Base-by-base conservation (phyloP, 2,113 vertebrate genomes). In the Pterophyllum scalare region DNA sequence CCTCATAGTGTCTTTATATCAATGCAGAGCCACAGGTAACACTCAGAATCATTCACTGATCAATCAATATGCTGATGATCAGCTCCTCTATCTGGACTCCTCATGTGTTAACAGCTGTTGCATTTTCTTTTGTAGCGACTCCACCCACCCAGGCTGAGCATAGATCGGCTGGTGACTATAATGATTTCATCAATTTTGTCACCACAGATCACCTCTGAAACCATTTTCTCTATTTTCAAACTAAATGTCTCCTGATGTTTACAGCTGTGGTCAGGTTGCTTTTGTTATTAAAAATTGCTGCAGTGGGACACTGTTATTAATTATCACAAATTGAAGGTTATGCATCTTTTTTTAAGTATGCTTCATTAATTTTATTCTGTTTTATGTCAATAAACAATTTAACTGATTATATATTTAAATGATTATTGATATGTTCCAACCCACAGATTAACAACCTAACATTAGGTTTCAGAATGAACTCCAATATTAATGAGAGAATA, bases 1-100 rank as follows among this genome's bases (percentile, higher is more conserved):
- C 61, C 12, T 64, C 20, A 40, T 64, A 0, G 1, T 40, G 35
- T 64, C 33, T 64, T 0, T 64, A 64, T 64, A 3, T 22, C 20
- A 14, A 40, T 7, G 13, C 20, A 64, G 35, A 64, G n/a, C 1
- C 1, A 64, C 38, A 64, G 61, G 61, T 15, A 40, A 40, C 13
- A 2, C 46, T 17, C 13, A 15, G 46, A 49, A 49, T 49, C 15
- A 17, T 49, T 7, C 6, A 22, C 20, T 64, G 35, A 64, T 64
- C n/a, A 64, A 24, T 64, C 61, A 64, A 15, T 40, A 64, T 9
- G 20, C 35, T 3, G 13, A 64, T 64, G 35, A 64, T 64, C 0
- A 15, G 9, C 40, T 64, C 20, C 61, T 2, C 14, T 64, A 19
- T 64, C 40, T 64, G 40, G 40, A 64, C 35, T 5, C 33, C 14